Evolutionary conservation across 2,113 vertebrate genomes (phyloP), one percentile per base, ranked within the genome.

Genomic region (Tyrannus savana): DNA sequence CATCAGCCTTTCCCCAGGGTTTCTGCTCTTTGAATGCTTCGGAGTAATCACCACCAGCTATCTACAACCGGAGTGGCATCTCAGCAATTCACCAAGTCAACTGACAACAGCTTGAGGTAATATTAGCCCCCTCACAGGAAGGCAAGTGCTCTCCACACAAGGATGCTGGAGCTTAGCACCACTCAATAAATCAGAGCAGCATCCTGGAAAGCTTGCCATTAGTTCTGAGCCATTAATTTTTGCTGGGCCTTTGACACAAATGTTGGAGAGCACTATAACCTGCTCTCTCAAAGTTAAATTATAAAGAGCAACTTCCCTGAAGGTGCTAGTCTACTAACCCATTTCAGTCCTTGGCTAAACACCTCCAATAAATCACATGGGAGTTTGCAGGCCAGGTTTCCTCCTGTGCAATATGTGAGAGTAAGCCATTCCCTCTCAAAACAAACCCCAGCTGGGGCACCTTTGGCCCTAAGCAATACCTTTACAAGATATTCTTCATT

Each of bases 41-140:
- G 25, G 97, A 95, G 97, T 97, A 98, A 98, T 98, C 98, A 97
- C 97, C 97, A 94, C 94, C 95, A 96, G 95, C 98, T 96, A 98
- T 94, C 96, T 97, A 95, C 62, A 89, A 93, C 79, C 47, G 41
- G 94, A 97, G 97, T 82, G 75, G 98, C 95, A 96, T 97, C 97
- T 97, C 96, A 97, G 97, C 98, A 96, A 98, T 98, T 97, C 94
- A 95, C 97, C 97, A 97, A 97, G 97, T 97, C 98, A 98, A 96
- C 97, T 96, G 96, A 98, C 97, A 97, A 97, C 98, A 98, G 98
- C 97, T 98, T 98, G 98, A 98, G 96, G 98, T 93, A 97, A 97
- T 98, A 98, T 98, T 97, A 98, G 96, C 96, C 96, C 89, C 97
- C 95, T 98, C 96, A 98, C 67, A 91, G 53, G 87, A 97, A 97